A percentile compares a stretch with the other conserved stretches of the same genome.
Conservation (phyloP, 2,113 vertebrate species). For the Dasyornis broadbenti region DNA sequence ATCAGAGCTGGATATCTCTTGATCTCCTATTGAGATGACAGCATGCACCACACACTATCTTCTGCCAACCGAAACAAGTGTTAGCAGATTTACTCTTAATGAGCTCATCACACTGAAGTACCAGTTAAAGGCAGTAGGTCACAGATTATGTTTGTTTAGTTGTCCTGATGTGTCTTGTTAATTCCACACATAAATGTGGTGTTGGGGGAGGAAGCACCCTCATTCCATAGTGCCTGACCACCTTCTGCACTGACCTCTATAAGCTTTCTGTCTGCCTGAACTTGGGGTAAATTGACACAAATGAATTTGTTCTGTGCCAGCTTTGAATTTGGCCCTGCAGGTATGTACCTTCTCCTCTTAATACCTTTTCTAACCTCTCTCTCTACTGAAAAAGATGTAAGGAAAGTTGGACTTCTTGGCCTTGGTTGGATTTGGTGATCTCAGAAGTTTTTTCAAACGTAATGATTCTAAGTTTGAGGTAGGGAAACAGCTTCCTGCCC, state of each 20-base stretch:
- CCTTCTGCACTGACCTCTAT: not conserved
- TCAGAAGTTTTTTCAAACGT: not conserved
- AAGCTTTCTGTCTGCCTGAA: not conserved
- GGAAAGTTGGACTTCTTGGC: not conserved
- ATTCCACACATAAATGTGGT: not conserved
- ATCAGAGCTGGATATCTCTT: constrained; percentile 26
- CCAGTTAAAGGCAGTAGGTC: constrained; percentile 54
- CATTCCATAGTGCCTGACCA: not conserved
- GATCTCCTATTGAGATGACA: constrained; percentile 60
- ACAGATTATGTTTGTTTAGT: constrained; percentile 57
- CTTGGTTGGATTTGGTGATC: not conserved
- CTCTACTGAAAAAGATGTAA: not conserved
- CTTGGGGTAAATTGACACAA: not conserved
- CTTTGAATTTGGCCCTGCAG: not conserved
- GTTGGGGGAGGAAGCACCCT: not conserved
- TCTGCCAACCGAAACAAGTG: constrained; percentile 42
- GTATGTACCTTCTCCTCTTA: not conserved
- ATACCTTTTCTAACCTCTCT: not conserved
- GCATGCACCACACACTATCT: not conserved
- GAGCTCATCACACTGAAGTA: constrained; percentile 55
- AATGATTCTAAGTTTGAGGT: not conserved
- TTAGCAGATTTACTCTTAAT: constrained; percentile 66
- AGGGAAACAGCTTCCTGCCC: not conserved
- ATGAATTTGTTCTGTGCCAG: not conserved
- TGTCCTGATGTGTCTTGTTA: not conserved